Evolutionary conservation across 2,888 invertebrate species (phyloP).

Genomic region (Volucella inanis): DNA sequence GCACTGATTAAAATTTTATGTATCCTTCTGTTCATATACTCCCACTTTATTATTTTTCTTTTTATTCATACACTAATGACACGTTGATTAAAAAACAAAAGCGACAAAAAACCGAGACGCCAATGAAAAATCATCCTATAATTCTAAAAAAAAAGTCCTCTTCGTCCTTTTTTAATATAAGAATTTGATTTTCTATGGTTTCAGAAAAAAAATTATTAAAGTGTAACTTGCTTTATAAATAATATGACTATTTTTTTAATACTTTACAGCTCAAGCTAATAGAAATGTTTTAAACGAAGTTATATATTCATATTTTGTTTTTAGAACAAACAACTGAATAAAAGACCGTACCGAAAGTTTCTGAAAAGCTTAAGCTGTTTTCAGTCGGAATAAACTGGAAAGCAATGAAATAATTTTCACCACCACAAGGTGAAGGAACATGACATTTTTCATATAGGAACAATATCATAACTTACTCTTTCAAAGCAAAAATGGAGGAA

Average conservation of each 20-base stretch:
- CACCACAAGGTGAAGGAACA: slow-evolving; percentile 58
- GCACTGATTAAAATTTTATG: slow-evolving; percentile 1
- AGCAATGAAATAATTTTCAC: slow-evolving; percentile 58
- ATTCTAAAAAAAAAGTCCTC: not conserved
- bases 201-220: not conserved
- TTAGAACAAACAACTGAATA: slow-evolving; percentile 70
- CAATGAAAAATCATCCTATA: slow-evolving; percentile 5
- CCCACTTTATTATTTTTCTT: slow-evolving; percentile 32
- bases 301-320: slow-evolving; percentile 29
- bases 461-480: slow-evolving; percentile 64
- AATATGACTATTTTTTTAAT: not conserved
- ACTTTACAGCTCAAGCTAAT: not conserved
- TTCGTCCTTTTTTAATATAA: not conserved
- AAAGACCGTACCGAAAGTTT: slow-evolving; percentile 74
- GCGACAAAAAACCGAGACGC: slow-evolving; percentile 41
- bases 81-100: slow-evolving; percentile 44
- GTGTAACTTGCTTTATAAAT: not conserved
- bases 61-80: slow-evolving; percentile 32
- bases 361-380: slow-evolving; percentile 69
- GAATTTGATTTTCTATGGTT: not conserved
- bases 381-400: slow-evolving; percentile 62
- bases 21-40: slow-evolving; percentile 2
- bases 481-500: slow-evolving; percentile 9
- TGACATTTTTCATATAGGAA: slow-evolving; percentile 62
- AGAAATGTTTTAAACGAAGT: slow-evolving; percentile 45